phyloP scores from a whole-genome alignment of 2,797 vertebrate genomes.

The Coluber constrictor region DNA sequence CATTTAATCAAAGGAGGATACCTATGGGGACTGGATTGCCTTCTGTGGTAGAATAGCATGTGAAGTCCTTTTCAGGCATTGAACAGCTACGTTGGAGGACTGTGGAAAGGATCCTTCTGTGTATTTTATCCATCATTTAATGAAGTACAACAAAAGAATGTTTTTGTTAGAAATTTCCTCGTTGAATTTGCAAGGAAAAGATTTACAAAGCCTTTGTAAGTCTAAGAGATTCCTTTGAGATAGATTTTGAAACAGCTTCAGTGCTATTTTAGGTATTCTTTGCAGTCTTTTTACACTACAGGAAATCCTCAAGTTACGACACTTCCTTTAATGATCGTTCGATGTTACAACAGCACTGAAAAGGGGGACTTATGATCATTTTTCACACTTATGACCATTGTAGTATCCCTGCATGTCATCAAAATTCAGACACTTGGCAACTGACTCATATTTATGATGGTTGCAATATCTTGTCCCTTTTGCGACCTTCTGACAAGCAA shows the following conservation, averaged over 20 bases:
- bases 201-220: not conserved
- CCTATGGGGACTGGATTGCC: conserved; percentile 18
- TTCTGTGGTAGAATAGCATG: not conserved
- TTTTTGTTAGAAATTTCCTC: conserved; percentile 19
- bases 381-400: not conserved
- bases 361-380: not conserved
- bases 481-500: not conserved
- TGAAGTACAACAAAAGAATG: not conserved
- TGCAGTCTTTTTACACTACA: not conserved
- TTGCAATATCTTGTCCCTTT: not conserved
- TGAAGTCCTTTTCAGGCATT: not conserved
- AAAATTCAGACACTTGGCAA: not conserved
- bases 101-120: rapidly evolving
- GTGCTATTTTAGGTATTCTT: not conserved
- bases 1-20: conserved; percentile 25
- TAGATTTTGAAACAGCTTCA: not conserved
- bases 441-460: not conserved
- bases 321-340: rapidly evolving
- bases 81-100: conserved; percentile 7
- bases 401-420: not conserved
- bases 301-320: not conserved
- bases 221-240: not conserved
- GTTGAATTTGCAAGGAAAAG: not conserved
- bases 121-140: conserved; percentile 23
- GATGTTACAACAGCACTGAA: not conserved